These are phyloP conservation scores for Leptinotarsa peninsularis DNA, from an alignment of 2,888 invertebrate genomes.

Conservation along the genomic window DNA sequence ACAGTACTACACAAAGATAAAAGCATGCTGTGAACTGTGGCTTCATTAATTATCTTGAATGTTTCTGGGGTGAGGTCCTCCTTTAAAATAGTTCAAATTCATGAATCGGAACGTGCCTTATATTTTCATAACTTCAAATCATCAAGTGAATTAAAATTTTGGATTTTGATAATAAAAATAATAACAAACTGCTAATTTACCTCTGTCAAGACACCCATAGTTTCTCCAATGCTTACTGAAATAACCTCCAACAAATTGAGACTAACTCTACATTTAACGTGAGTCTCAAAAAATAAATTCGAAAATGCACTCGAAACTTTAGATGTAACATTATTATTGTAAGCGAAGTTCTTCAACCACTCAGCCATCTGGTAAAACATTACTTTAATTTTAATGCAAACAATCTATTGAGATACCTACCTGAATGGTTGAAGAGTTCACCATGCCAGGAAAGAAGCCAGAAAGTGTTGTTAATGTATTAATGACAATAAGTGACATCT, in stretches of 20 bases:
- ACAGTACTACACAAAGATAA: constrained; percentile 62
- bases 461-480: constrained; percentile 56
- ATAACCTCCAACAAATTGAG: constrained; percentile 65
- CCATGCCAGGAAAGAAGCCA: constrained; percentile 53
- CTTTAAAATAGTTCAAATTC: constrained; percentile 47
- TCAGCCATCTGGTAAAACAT: constrained; percentile 59
- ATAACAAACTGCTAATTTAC: constrained; percentile 56
- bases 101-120: background rate
- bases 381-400: too few relatives aligned
- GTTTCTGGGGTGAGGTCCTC: constrained; percentile 54
- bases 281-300: constrained; percentile 60
- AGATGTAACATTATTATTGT: constrained; percentile 57
- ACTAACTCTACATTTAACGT: constrained; percentile 62
- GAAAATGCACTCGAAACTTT: constrained; percentile 60
- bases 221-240: constrained; percentile 64
- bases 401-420: constrained; percentile 38
- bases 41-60: constrained; percentile 64
- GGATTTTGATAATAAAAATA: background rate
- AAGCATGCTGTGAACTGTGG: constrained; percentile 60
- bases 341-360: constrained; percentile 63
- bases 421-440: constrained; percentile 53
- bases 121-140: background rate
- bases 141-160: background rate
- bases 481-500: constrained; percentile 55
- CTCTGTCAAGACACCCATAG: constrained; percentile 66